Evolutionary conservation across 2,113 vertebrate genomes (phyloP), one percentile per base, ranked within the genome.

Genomic region (Mixornis gularis): DNA sequence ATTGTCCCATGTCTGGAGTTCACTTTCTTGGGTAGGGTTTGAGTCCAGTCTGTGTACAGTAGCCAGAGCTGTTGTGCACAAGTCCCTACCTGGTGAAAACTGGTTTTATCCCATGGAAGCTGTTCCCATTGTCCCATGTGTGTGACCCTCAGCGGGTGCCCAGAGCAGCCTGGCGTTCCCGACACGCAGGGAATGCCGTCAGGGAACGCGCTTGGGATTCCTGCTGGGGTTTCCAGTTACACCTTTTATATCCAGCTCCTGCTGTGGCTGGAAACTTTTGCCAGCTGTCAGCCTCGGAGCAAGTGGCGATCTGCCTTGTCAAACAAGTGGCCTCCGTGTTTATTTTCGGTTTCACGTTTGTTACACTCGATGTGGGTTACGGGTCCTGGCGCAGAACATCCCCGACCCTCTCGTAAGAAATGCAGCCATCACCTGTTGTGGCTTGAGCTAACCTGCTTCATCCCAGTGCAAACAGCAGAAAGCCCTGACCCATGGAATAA

Each of bases 261-360:
- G 82, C 62, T 46, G 59, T 79, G 86, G 69, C 95, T 97, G 95
- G 83, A 96, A 96, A 94, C 79, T 90, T 93, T 12, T 96, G 87
- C 72, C 96, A 97, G 95, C 95, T 97, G 96, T 95, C 92, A 82
- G 6, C 55, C 46, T 63, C 1, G 4, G 92, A 89, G 92, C 93
- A 97, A 94, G 91, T 93, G 92, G 91, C 81, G 64, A 34, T 91
- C 83, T 95, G 53, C 96, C 84, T 55, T 72, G 83, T 90, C 89
- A 53, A 91, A 68, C 85, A 89, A 85, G 70, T 92, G 92, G 89
- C 92, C 72, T 59, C 90, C 38, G 1, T 24, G 80, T 80, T 85
- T 79, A 92, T 96, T 97, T 97, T 97, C 1, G 10, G 95, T 81
- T 90, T 85, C 6, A 1, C 7, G 43, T 81, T 91, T 73, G 88